A percentile compares a stretch with the other conserved stretches of the same genome.
Evolutionary conservation across 1,140 invertebrate genomes (phyloP).

Genomic region (Nomia melanderi): DNA sequence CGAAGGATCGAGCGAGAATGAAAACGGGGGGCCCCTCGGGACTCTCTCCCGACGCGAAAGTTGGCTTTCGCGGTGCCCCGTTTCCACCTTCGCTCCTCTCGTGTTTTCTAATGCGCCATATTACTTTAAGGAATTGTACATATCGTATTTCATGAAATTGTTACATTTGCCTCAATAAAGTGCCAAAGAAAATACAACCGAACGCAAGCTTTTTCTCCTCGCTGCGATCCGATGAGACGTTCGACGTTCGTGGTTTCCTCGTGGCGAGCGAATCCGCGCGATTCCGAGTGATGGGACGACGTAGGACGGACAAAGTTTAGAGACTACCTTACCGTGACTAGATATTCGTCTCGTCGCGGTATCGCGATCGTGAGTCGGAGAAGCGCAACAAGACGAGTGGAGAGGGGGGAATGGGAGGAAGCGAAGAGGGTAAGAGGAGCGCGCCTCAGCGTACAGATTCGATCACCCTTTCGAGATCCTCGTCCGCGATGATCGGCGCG

Average conservation of each 20-base stretch:
- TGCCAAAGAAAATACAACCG: constrained; percentile 75
- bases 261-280: neutral
- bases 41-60: no score
- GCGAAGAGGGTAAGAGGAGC: no score
- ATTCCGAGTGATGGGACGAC: neutral
- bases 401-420: neutral
- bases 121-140: constrained; percentile 75
- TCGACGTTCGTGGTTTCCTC: no score
- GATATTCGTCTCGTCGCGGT: constrained; percentile 6
- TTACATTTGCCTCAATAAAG: constrained; percentile 76
- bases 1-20: no score
- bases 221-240: neutral
- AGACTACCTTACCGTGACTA: constrained; percentile 12
- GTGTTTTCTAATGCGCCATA: constrained; percentile 71
- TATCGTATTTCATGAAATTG: constrained; percentile 64
- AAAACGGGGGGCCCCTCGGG: no score
- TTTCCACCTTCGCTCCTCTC: constrained; percentile 28
- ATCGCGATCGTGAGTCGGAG: no score
- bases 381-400: no score
- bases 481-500: constrained; percentile 72
- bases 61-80: neutral
- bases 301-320: neutral
- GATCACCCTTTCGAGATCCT: constrained; percentile 73
- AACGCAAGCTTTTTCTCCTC: neutral
- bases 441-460: constrained; percentile 70